phyloP scores from a whole-genome alignment of 1,140 invertebrate genomes.

The Paramacrobiotus metropolitanus region DNA sequence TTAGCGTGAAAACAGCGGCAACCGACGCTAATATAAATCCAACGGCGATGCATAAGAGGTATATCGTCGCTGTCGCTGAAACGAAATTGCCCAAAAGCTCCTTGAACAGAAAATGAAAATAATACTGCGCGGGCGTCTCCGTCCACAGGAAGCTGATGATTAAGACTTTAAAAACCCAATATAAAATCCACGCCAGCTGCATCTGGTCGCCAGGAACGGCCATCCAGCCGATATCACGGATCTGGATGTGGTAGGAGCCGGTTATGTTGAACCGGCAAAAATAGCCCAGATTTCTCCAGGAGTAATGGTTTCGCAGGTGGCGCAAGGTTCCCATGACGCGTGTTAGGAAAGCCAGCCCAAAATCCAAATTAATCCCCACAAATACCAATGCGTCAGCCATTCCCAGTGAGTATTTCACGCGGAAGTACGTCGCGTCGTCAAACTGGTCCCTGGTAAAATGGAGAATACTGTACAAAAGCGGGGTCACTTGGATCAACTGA shows the following conservation, averaged over 20 bases:
- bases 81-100: neutral
- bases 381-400: neutral
- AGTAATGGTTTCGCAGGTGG: neutral
- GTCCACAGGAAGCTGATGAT: neutral
- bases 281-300: conserved; percentile 1
- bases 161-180: neutral
- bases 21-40: neutral
- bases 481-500: neutral
- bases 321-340: neutral
- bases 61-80: neutral
- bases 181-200: neutral
- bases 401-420: neutral
- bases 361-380: neutral
- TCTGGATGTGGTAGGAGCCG: neutral
- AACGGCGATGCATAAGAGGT: neutral
- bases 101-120: neutral
- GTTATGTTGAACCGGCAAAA: neutral
- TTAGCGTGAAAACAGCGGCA: neutral
- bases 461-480: neutral
- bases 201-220: neutral
- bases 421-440: neutral
- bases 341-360: neutral
- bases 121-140: neutral
- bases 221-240: neutral
- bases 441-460: neutral